A percentile compares a stretch with the other conserved stretches of the same genome.
Conservation (phyloP, 2,888 invertebrate species). For the Oxytorus armatus region DNA sequence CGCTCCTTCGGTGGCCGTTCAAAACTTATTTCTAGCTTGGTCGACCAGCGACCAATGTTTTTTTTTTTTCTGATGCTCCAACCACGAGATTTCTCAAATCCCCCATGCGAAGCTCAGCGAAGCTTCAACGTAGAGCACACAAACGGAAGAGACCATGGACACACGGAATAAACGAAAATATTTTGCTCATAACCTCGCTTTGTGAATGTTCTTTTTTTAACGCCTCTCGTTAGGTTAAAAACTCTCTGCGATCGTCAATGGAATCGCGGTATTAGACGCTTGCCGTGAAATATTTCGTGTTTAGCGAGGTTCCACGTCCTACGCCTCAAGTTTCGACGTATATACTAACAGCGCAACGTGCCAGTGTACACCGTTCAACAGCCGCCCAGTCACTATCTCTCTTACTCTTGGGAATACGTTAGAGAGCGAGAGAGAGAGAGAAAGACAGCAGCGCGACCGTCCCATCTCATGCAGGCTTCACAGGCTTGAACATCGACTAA, state of each 20-base stretch:
- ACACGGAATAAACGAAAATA: neutral
- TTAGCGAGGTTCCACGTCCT: neutral
- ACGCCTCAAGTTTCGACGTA: slow-evolving; percentile 19
- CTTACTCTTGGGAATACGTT: slow-evolving; percentile 5
- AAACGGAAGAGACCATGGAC: neutral
- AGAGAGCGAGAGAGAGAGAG: slow-evolving; percentile 32
- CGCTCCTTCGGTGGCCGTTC: neutral
- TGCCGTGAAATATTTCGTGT: neutral
- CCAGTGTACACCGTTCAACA: slow-evolving; percentile 48
- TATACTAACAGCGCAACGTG: slow-evolving; percentile 50
- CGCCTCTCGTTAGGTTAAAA: neutral
- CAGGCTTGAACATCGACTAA: slow-evolving; percentile 45
- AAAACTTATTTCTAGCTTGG: slow-evolving; percentile 9
- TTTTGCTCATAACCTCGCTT: neutral
- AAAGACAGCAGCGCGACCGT: slow-evolving; percentile 41
- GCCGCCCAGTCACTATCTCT: slow-evolving; percentile 44
- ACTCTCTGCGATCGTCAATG: neutral
- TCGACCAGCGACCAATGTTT: neutral
- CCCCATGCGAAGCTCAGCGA: slow-evolving; percentile 1
- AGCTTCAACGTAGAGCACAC: slow-evolving; percentile 1
- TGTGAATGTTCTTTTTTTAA: neutral
- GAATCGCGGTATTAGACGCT: neutral
- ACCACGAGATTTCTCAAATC: neutral
- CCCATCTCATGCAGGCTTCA: slow-evolving; percentile 36
- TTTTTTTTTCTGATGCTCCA: neutral